Conservation (phyloP, 2,797 vertebrate genomes). For the Apogon talboti region DNA sequence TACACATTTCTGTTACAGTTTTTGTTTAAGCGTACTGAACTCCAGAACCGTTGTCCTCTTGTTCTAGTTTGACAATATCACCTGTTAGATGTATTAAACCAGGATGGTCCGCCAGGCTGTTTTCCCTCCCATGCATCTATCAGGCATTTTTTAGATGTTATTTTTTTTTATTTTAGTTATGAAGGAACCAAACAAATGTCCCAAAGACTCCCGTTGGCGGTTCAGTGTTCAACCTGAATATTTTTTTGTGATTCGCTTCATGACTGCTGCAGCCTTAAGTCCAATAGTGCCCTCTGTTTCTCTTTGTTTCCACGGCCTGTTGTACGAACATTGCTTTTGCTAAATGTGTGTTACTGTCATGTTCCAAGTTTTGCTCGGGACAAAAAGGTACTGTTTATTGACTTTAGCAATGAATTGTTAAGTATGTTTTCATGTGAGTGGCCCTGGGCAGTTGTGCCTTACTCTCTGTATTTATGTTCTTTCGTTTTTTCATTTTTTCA, state of each 20-base stretch:
- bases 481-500: slow-evolving; percentile 35
- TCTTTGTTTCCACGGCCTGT: neutral
- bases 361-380: slow-evolving; percentile 9
- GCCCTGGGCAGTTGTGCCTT: slow-evolving; percentile 26
- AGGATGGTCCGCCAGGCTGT: neutral
- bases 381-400: slow-evolving; percentile 52
- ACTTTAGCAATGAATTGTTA: slow-evolving; percentile 22
- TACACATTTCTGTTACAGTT: slow-evolving; percentile 23
- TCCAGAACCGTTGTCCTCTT: neutral
- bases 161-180: neutral
- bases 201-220: neutral
- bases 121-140: too few species aligned
- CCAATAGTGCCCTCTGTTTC: too few species aligned
- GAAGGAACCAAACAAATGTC: neutral
- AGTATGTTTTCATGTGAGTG: slow-evolving; percentile 29
- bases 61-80: slow-evolving; percentile 12
- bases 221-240: neutral
- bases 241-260: neutral
- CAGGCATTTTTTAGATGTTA: neutral
- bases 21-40: neutral
- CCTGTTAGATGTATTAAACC: slow-evolving; percentile 6
- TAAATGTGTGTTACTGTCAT: slow-evolving; percentile 37
- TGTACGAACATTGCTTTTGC: slow-evolving; percentile 25
- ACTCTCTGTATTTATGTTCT: slow-evolving; percentile 49
- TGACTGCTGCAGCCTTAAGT: too few species aligned